Conservation (phyloP, 1,140 invertebrate genomes). For the Parapsyche elsis region DNA sequence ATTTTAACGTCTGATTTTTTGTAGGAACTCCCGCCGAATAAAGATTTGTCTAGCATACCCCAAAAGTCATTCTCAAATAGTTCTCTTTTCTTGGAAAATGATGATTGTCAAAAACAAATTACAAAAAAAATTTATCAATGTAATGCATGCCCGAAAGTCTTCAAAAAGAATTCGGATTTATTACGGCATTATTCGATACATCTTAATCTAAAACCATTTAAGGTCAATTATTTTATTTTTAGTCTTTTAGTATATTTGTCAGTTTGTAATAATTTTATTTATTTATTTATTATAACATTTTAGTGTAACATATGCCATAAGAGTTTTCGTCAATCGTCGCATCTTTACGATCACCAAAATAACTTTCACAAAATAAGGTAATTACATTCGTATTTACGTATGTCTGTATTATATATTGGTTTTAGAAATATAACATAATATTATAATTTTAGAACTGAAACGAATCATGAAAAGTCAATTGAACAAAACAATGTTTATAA, state of each 20-base stretch:
- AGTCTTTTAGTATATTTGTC: too few relatives aligned
- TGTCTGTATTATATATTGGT: too few relatives aligned
- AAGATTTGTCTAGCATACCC: not conserved
- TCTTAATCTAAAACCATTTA: not conserved
- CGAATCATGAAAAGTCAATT: too few relatives aligned
- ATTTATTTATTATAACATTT: not conserved
- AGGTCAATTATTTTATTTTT: too few relatives aligned
- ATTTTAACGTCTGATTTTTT: not conserved
- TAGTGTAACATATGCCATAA: conserved; percentile 6
- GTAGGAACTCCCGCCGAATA: not conserved
- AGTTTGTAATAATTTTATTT: too few relatives aligned
- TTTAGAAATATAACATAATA: too few relatives aligned
- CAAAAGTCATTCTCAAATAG: too few relatives aligned
- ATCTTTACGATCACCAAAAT: not conserved
- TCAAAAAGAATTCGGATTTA: not conserved
- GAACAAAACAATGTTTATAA: too few relatives aligned
- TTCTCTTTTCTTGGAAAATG: too few relatives aligned
- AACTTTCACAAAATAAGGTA: not conserved
- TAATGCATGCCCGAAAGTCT: not conserved
- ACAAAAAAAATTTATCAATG: not conserved
- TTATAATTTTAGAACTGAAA: too few relatives aligned
- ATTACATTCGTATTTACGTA: not conserved
- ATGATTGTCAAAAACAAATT: not conserved
- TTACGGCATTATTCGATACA: not conserved
- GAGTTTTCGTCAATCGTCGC: not conserved